Percentiles rank a stretch among this genome's conserved stretches.
Conservation (phyloP, 2,797 vertebrate species). For the Tauraco hartlaubi region DNA sequence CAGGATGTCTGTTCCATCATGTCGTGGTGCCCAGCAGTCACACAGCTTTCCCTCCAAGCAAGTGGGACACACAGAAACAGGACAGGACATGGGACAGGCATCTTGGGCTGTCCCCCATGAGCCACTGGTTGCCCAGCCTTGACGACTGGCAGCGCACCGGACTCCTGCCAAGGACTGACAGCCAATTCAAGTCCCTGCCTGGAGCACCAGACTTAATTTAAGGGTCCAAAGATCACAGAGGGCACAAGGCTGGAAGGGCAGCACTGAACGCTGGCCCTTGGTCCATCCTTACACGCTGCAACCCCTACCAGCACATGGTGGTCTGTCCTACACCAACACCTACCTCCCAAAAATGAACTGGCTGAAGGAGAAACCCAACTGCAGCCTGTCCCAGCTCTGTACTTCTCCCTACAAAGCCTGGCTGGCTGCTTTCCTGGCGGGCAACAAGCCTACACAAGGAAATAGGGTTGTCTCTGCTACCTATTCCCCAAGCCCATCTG, state of each 20-base stretch:
- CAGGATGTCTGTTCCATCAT: accelerated
- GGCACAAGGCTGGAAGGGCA: background rate
- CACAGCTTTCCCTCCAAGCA: background rate
- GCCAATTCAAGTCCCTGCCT: background rate
- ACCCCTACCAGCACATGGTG: accelerated
- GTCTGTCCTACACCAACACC: background rate
- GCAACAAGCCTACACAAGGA: background rate
- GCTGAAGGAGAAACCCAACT: background rate
- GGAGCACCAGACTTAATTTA: background rate
- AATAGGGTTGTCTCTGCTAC: background rate
- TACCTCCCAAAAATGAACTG: background rate
- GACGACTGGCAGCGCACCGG: accelerated
- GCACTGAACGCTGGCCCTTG: background rate
- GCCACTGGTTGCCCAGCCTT: background rate
- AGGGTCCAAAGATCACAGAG: background rate
- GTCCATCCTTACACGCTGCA: background rate
- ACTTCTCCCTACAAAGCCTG: background rate
- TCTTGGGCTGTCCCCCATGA: background rate
- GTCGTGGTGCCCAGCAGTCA: accelerated
- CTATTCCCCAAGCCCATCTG: conserved; percentile 22
- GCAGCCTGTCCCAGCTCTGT: background rate
- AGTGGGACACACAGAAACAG: accelerated
- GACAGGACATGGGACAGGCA: accelerated
- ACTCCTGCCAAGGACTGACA: background rate
- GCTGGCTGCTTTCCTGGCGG: conserved; percentile 1